Evolutionary conservation across 2,888 invertebrate species (phyloP).

Genomic region (Xylota sylvarum): DNA sequence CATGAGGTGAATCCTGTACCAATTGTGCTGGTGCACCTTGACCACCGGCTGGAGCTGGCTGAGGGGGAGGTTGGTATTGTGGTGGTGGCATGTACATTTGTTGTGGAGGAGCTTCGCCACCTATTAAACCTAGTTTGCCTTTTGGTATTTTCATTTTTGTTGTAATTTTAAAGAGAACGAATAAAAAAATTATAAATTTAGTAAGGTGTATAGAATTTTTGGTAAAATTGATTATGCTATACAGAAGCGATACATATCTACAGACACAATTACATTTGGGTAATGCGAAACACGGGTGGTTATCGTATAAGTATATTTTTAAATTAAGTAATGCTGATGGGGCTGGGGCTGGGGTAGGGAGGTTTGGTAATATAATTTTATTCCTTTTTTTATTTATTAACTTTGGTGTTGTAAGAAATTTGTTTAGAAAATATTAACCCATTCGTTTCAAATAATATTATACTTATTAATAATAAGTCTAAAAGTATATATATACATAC

Average conservation of each 20-base stretch:
- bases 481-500: no score
- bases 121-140: conserved; percentile 84
- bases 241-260: conserved; percentile 71
- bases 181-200: conserved; percentile 14
- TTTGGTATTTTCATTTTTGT: conserved; percentile 15
- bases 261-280: conserved; percentile 57
- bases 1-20: conserved; percentile 80
- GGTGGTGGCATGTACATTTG: conserved; percentile 83
- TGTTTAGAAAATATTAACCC: conserved; percentile 38
- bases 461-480: no score
- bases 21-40: conserved; percentile 84
- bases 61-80: conserved; percentile 85
- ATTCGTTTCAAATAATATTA: no score
- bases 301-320: conserved; percentile 30
- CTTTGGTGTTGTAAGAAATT: conserved; percentile 21
- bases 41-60: conserved; percentile 86
- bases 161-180: conserved; percentile 7
- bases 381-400: neutral
- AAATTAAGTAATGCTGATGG: conserved; percentile 22
- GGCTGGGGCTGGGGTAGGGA: neutral
- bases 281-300: conserved; percentile 31
- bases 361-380: conserved; percentile 1
- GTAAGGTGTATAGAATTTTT: conserved; percentile 14
- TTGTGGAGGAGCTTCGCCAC: conserved; percentile 83
- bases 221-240: conserved; percentile 12